A percentile compares a stretch with the other conserved stretches of the same genome.
These are phyloP conservation scores for Pycnomerus fuliginosus DNA, from an alignment of 2,888 invertebrate species.

Conservation along the genomic window DNA sequence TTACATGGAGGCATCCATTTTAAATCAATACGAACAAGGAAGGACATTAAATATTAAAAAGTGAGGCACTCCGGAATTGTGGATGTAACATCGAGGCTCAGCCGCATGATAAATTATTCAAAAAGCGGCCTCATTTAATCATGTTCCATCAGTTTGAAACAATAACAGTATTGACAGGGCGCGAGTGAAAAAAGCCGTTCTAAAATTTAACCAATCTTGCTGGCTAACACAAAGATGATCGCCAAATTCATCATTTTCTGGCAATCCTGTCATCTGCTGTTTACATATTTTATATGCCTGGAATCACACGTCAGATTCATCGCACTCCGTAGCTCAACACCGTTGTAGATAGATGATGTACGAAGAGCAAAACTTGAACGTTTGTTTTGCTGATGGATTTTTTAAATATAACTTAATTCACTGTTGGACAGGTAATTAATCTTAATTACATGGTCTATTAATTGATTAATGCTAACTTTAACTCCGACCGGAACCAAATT, in stretches of 20 bases:
- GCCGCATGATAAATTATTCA: conserved; percentile 16
- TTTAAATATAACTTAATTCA: too few relatives aligned
- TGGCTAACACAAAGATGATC: conserved; percentile 11
- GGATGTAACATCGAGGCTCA: conserved; percentile 9
- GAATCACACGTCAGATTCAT: conserved; percentile 18
- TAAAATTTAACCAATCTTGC: too few relatives aligned
- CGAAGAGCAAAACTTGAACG: too few relatives aligned
- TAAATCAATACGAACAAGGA: conserved; percentile 21
- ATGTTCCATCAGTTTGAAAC: conserved; percentile 15
- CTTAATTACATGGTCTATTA: conserved; percentile 17
- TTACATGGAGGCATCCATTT: conserved; percentile 17
- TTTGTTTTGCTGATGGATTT: too few relatives aligned
- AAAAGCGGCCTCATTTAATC: conserved; percentile 15
- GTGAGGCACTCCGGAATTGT: conserved; percentile 13
- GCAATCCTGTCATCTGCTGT: conserved; percentile 19
- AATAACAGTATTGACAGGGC: conserved; percentile 9
- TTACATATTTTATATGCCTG: conserved; percentile 19
- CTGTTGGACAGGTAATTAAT: conserved; percentile 18
- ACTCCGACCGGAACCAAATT: conserved; percentile 9
- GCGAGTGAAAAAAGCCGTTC: too few relatives aligned
- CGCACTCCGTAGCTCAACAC: too few relatives aligned
- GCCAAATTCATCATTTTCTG: conserved; percentile 19
- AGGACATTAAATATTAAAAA: conserved; percentile 18
- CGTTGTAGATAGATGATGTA: too few relatives aligned
- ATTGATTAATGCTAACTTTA: conserved; percentile 18